Conservation (phyloP, 2,113 vertebrate species). For the Xyliphius kryptos region DNA sequence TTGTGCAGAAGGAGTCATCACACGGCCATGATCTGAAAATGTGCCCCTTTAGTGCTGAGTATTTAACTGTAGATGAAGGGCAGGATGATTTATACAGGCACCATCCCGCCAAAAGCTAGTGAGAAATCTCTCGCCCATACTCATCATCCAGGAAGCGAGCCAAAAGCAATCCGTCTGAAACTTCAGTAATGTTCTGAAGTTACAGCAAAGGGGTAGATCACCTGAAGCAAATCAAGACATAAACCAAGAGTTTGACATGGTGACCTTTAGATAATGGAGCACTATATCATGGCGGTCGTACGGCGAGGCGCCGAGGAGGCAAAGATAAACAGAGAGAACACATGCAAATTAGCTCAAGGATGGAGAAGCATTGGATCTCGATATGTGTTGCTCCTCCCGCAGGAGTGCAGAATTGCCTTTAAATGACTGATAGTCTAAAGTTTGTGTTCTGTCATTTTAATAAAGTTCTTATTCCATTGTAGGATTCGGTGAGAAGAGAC, state of each 20-base stretch:
- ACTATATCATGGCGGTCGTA: background rate
- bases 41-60: background rate
- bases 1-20: no score
- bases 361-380: no score
- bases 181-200: conserved; percentile 6
- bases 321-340: no score
- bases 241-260: background rate
- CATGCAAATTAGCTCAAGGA: no score
- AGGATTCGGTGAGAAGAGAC: no score
- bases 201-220: background rate
- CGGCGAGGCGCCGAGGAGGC: no score
- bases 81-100: background rate
- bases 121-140: background rate
- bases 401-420: no score
- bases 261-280: conserved; percentile 16
- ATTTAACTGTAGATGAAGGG: background rate
- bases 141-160: background rate
- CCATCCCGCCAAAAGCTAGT: background rate
- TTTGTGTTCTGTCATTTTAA: no score
- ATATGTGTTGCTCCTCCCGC: no score
- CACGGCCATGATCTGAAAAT: background rate
- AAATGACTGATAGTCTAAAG: no score
- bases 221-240: conserved; percentile 11
- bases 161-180: background rate
- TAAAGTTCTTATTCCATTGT: no score